Base-by-base conservation (phyloP, 1,140 invertebrate species). In the Calephelis nemesis region DNA sequence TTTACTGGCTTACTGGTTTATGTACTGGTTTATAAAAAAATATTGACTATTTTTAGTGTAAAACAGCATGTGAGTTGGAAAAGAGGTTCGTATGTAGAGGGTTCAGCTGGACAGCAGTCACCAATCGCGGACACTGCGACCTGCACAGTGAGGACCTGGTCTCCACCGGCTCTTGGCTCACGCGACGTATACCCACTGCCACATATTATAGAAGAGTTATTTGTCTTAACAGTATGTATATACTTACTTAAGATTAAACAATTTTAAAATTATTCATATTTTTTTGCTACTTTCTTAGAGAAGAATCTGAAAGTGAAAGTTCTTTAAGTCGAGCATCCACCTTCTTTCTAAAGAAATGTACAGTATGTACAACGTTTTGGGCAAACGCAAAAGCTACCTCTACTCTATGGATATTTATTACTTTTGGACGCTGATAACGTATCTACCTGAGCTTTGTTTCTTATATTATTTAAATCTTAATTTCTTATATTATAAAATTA, bases 91-190 rank as follows among this genome's bases (percentile, higher is more conserved):
- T 91, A 8, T 92, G 91, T 62, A 84, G 91, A 6, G 91, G 91
- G 0, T 92, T 92, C 65, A 88, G 88, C 4, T 91, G 84, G 84
- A 70, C 68, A 4, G n/a, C 50, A 39, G 47, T 47, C 10, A 39
- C 19, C 7, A 50, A 63, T 7, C 72, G 81, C 5, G 86, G 88
- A 5, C 65, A 83, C 6, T 92, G 91, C 64, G 88, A 91, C 54
- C 74, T 92, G 10, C 91, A 92, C 79, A 90, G 87, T 68, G 91
- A 92, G 63, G 91, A 92, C 64, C 81, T 90, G 11, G 81, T 92
- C 47, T 86, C 85, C 1, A 81, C 85, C 6, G 91, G 91, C 9
- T 92, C 91, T 0, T 92, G 91, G 91, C 75, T 92, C 54, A 72
- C 92, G 58, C 74, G 85, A 0, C 77, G 83, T 10, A 75, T 81